These are phyloP conservation scores for Drosophila algonquin DNA, from an alignment of 2,888 invertebrate species.

Conservation along the genomic window DNA sequence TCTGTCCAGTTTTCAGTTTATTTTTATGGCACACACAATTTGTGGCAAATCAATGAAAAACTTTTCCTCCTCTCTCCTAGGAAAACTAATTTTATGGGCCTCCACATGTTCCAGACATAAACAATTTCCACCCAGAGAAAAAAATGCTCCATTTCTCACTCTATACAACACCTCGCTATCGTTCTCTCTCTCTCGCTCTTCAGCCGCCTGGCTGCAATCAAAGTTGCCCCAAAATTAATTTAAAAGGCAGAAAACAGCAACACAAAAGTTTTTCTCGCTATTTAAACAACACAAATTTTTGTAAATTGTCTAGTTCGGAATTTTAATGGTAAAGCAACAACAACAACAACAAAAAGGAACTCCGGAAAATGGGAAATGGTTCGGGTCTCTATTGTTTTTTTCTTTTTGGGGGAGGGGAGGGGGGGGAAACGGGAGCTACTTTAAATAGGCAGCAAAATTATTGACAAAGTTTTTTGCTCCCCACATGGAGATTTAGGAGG, in stretches of 20 bases:
- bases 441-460: constrained; percentile 72
- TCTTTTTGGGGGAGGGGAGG: background rate
- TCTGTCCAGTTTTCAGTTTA: constrained; percentile 38
- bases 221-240: constrained; percentile 74
- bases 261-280: constrained; percentile 55
- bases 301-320: constrained; percentile 72
- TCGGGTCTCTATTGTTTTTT: background rate
- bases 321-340: constrained; percentile 72
- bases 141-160: background rate
- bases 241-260: constrained; percentile 52
- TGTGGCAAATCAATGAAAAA: constrained; percentile 75
- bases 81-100: constrained; percentile 64
- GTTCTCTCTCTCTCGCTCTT: background rate
- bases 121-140: constrained; percentile 52
- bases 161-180: background rate
- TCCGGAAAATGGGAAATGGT: constrained; percentile 12
- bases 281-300: constrained; percentile 74
- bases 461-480: constrained; percentile 65
- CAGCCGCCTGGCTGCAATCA: constrained; percentile 58
- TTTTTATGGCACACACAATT: constrained; percentile 62
- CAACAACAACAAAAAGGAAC: constrained; percentile 31
- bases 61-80: constrained; percentile 11
- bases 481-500: constrained; percentile 36
- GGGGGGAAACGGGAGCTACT: constrained; percentile 45
- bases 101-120: constrained; percentile 63